These are phyloP conservation scores for Gallinago jamesoni DNA, from an alignment of 2,113 vertebrate species.

Conservation along the genomic window DNA sequence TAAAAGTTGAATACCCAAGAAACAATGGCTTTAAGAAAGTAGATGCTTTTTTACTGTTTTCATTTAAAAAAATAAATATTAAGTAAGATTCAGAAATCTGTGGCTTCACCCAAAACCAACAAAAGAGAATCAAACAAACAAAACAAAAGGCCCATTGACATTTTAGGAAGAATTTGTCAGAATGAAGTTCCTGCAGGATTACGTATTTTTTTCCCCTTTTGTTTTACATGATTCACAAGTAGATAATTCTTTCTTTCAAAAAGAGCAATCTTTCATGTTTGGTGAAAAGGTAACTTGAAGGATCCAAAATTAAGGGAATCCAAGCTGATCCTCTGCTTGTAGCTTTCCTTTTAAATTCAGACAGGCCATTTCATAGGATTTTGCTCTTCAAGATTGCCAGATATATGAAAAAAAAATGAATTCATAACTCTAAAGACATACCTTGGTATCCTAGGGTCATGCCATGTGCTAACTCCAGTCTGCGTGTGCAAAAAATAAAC, in stretches of 20 bases:
- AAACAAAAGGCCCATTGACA: not conserved
- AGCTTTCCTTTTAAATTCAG: not conserved
- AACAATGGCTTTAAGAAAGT: not conserved
- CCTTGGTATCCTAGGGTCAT: constrained; percentile 96
- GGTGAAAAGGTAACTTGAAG: not conserved
- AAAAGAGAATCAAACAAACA: not conserved
- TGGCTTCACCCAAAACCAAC: not conserved
- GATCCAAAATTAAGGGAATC: not conserved
- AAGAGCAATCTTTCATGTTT: not conserved
- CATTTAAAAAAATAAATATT: not conserved
- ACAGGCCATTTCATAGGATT: not conserved
- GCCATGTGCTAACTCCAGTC: constrained; percentile 97
- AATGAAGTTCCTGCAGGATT: not conserved
- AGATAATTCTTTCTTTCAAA: not conserved
- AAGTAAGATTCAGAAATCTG: not conserved
- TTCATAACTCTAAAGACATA: constrained; percentile 20
- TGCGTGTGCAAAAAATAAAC: constrained; percentile 98
- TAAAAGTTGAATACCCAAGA: not conserved
- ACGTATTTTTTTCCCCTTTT: not conserved
- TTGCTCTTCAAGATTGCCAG: not conserved
- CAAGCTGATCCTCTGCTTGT: not conserved
- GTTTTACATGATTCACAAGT: not conserved
- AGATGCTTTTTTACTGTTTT: not conserved
- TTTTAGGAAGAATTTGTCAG: not conserved
- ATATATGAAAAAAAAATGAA: no score